Evolutionary conservation across 1,140 invertebrate genomes (phyloP).

Genomic region (Hyphantria cunea): DNA sequence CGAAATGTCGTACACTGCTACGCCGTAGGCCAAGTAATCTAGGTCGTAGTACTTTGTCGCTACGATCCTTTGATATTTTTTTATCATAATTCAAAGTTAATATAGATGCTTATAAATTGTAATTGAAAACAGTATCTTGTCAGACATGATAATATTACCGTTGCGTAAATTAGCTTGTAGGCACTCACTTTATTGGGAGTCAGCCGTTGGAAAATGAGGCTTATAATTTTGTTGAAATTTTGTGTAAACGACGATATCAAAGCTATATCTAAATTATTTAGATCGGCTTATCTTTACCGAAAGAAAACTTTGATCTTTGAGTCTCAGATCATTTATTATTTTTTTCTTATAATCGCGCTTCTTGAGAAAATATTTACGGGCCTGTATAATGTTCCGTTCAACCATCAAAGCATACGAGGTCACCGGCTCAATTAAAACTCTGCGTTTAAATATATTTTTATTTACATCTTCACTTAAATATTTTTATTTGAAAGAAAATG

Average conservation of each 20-base stretch:
- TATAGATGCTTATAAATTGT: no score
- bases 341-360: neutral
- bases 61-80: no score
- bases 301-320: slow-evolving; percentile 29
- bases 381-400: slow-evolving; percentile 10
- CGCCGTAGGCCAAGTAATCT: neutral
- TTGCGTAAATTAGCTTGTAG: slow-evolving; percentile 8
- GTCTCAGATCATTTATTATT: slow-evolving; percentile 10
- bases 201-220: slow-evolving; percentile 6
- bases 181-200: slow-evolving; percentile 25
- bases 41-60: neutral
- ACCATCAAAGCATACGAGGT: slow-evolving; percentile 14
- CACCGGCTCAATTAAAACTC: slow-evolving; percentile 4
- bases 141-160: neutral
- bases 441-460: neutral
- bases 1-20: neutral
- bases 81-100: no score
- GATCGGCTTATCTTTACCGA: slow-evolving; percentile 22
- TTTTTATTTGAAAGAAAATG: neutral
- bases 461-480: neutral
- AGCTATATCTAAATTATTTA: slow-evolving; percentile 18
- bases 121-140: neutral
- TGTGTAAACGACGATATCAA: slow-evolving; percentile 31
- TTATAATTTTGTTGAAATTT: slow-evolving; percentile 18
- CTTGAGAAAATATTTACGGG: slow-evolving; percentile 3